Evolutionary conservation across 1,140 invertebrate species (phyloP), one percentile per base, ranked within the genome.

Genomic region (Caenorhabditis briggsae): DNA sequence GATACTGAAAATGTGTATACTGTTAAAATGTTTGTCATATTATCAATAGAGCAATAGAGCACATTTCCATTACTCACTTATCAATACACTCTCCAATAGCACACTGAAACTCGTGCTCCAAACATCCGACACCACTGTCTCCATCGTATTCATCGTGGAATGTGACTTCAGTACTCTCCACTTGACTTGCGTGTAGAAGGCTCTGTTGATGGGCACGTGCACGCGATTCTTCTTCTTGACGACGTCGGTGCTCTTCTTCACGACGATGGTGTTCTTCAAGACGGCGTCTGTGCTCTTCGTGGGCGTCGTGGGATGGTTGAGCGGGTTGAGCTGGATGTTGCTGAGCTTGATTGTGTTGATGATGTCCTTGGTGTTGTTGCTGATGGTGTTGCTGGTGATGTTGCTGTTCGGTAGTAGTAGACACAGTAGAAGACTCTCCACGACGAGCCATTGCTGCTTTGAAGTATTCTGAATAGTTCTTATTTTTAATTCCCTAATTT

Each of bases 21-120:
- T n/a, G n/a, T n/a, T n/a, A n/a, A n/a, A n/a, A n/a, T n/a, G n/a
- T n/a, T n/a, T n/a, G n/a, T n/a, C n/a, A n/a, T n/a, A n/a, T n/a
- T n/a, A n/a, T n/a, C n/a, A n/a, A n/a, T n/a, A n/a, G n/a, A n/a
- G n/a, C n/a, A 7, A 33, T 6, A 23, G 48, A 48, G 8, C 50
- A 16, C 1, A 16, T 20, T 53, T 9, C 9, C n/a, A 16, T 20
- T 1, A 55, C 56, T 65, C 85, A 58, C 48, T 59, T 82, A 82
- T 88, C 87, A n/a, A 93, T 90, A 88, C 93, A 93, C 18, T 91
- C 89, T 2, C 92, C 91, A 64, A 90, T 91, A 50, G 90, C 91
- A 88, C 93, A 93, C 85, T 92, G 90, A 89, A 93, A 93, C 85
- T 93, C 92, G 23, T 92, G 89, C 9, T 86, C 87, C 9, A 89